Percentiles rank a stretch among this genome's conserved stretches.
Evolutionary conservation across 2,113 vertebrate genomes (phyloP).

Genomic region (Phyllostomus hastatus): DNA sequence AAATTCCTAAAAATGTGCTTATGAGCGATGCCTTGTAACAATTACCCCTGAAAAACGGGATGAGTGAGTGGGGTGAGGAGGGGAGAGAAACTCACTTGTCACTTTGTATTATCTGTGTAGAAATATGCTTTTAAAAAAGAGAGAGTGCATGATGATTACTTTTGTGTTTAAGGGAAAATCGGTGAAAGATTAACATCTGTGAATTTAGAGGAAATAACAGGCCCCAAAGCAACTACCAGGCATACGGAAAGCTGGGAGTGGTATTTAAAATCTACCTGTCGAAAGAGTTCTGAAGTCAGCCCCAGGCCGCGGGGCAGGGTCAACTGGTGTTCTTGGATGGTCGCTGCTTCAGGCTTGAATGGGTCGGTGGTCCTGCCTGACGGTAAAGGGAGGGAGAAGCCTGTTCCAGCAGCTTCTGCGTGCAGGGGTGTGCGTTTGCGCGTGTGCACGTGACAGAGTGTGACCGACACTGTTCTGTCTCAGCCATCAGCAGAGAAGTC

Average conservation of each 20-base stretch:
- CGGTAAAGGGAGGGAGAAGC: not conserved
- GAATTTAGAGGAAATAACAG: not conserved
- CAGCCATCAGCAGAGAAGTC: not conserved
- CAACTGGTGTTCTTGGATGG: not conserved
- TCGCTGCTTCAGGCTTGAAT: constrained; percentile 1
- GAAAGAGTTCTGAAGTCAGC: not conserved
- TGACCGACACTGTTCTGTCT: constrained; percentile 9
- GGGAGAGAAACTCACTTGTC: not conserved
- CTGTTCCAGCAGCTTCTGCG: not conserved
- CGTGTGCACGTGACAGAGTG: not conserved
- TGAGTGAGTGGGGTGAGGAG: not conserved
- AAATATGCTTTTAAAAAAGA: not conserved
- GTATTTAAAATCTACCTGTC: not conserved
- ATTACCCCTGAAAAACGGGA: not conserved
- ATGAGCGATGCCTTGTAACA: not conserved
- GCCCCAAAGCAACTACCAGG: not conserved
- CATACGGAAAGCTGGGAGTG: not conserved
- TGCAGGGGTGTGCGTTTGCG: not conserved
- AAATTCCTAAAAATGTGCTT: not conserved
- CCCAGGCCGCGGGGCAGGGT: not conserved
- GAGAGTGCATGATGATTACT: not conserved
- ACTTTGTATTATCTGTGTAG: not conserved
- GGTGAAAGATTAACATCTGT: not conserved
- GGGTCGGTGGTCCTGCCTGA: not conserved
- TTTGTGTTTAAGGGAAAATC: not conserved